Conservation (phyloP, 2,113 vertebrate species). For the Nerophis lumbriciformis region DNA sequence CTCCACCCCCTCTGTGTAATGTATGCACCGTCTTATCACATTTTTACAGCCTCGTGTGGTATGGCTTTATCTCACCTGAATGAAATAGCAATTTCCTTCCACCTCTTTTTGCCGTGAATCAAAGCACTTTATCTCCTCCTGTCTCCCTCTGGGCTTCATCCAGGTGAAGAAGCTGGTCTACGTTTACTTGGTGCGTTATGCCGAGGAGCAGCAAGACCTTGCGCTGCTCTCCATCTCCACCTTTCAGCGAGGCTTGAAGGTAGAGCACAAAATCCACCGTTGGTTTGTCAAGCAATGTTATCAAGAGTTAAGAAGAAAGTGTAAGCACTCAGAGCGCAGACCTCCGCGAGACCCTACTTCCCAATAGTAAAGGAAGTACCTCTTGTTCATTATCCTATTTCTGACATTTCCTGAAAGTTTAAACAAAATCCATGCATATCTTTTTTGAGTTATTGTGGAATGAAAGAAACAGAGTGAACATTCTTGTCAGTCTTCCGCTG, state of each 20-base stretch:
- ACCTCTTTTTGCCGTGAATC: conserved; percentile 7
- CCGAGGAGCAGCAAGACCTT: conserved; percentile 95
- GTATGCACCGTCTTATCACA: conserved; percentile 8
- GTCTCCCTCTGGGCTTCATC: neutral
- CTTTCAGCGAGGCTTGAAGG: conserved; percentile 96
- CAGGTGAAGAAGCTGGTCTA: conserved; percentile 98
- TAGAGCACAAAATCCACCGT: conserved; percentile 37
- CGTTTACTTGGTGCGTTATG: conserved; percentile 94
- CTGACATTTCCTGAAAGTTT: too few species aligned
- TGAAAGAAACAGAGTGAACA: too few species aligned
- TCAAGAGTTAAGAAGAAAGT: too few species aligned
- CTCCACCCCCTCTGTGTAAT: conserved; percentile 5
- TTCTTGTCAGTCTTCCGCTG: too few species aligned
- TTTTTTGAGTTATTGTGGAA: too few species aligned
- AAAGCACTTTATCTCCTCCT: conserved; percentile 11
- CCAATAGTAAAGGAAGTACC: too few species aligned
- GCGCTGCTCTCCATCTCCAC: conserved; percentile 97
- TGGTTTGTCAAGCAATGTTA: too few species aligned
- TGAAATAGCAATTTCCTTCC: conserved; percentile 19
- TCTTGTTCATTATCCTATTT: too few species aligned
- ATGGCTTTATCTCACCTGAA: conserved; percentile 29
- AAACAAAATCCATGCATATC: too few species aligned
- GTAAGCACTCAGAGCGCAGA: too few species aligned
- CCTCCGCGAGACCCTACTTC: too few species aligned
- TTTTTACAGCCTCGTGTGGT: conserved; percentile 4